phyloP scores from a whole-genome alignment of 2,888 invertebrate species.

The Tetranychus truncatus region DNA sequence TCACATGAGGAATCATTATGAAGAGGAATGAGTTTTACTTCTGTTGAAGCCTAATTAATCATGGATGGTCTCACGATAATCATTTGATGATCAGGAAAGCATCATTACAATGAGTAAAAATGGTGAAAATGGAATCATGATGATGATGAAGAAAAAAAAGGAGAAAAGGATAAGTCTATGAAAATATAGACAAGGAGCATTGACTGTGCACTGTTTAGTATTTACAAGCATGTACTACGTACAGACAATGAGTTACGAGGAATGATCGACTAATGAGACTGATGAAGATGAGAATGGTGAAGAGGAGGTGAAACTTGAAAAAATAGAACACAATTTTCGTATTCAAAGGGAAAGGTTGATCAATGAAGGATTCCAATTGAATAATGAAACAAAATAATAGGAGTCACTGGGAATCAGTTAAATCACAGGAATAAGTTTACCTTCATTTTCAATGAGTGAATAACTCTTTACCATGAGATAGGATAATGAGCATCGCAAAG shows the following conservation, averaged over 20 bases:
- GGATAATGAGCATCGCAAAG: neutral
- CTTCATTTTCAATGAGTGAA: neutral
- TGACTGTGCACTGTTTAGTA: too few relatives aligned
- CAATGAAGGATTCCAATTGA: too few relatives aligned
- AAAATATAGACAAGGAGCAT: neutral
- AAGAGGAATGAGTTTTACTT: neutral
- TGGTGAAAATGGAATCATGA: neutral
- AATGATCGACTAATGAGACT: too few relatives aligned
- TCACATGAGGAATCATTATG: neutral
- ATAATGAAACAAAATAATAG: too few relatives aligned
- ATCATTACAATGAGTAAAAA: neutral
- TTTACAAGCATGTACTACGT: too few relatives aligned
- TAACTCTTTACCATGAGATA: neutral
- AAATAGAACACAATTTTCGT: too few relatives aligned
- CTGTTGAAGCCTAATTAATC: neutral
- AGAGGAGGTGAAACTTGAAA: too few relatives aligned
- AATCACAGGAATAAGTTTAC: neutral
- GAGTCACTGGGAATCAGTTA: neutral
- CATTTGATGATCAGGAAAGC: neutral
- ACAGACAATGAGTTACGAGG: too few relatives aligned
- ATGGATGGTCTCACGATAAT: constrained; percentile 1
- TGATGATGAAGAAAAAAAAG: neutral
- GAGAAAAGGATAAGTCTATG: neutral
- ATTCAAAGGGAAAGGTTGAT: too few relatives aligned
- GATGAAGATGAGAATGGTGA: too few relatives aligned